phyloP scores from a whole-genome alignment of 30 jellyfish, hydroid and myxozoan species.

The Clytia hemisphaerica region DNA sequence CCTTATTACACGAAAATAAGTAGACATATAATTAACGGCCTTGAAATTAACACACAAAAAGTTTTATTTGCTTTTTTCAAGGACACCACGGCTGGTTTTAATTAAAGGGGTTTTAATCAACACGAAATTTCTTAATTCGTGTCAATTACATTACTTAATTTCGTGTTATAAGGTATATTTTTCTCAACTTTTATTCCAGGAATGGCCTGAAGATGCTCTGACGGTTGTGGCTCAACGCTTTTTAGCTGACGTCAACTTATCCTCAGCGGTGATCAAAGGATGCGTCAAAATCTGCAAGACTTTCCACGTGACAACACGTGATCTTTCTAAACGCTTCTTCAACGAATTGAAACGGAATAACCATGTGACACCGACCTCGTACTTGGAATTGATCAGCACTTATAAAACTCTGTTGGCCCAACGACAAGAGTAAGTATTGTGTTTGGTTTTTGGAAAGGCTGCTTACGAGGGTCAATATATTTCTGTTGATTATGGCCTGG shows the following conservation, averaged over 20 bases:
- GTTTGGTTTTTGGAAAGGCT: too few relatives aligned
- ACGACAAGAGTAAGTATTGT: conserved; percentile 83
- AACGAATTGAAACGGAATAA: conserved; percentile 90
- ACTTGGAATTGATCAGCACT: conserved; percentile 88
- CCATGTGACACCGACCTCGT: conserved; percentile 99
- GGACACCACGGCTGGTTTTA: too few relatives aligned
- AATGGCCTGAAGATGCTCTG: conserved; percentile 99
- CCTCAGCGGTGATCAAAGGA: conserved; percentile 68
- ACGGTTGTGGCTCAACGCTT: conserved; percentile 99
- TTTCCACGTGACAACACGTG: conserved; percentile 90
- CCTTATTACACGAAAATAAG: too few relatives aligned
- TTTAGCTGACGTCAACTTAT: conserved; percentile 84
- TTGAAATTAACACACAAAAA: too few relatives aligned
- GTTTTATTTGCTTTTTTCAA: too few relatives aligned
- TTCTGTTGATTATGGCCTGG: too few relatives aligned
- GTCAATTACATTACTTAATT: too few relatives aligned
- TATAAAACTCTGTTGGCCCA: conserved; percentile 77
- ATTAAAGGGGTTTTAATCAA: too few relatives aligned
- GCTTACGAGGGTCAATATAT: too few relatives aligned
- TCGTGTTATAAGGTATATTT: too few relatives aligned
- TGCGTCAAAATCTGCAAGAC: conserved; percentile 91
- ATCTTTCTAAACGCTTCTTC: conserved; percentile 77
- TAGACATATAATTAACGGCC: too few relatives aligned
- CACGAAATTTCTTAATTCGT: too few relatives aligned
- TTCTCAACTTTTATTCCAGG: conserved; percentile 44